Percentiles rank a stretch among this genome's conserved stretches.
Evolutionary conservation across 2,888 invertebrate species (phyloP).

Genomic region (Tanytarsus gracilentus): DNA sequence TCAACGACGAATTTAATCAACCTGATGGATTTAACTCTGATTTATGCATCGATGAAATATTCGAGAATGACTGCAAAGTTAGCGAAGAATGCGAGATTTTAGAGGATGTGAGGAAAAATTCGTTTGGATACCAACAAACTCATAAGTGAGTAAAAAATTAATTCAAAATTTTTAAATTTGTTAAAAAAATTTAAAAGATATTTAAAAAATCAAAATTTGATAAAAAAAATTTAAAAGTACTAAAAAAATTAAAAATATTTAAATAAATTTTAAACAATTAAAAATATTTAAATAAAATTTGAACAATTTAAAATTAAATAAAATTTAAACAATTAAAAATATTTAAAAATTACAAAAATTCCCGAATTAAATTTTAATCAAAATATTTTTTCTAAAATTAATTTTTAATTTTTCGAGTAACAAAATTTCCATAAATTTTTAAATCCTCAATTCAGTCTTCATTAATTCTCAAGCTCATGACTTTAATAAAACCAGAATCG

Average conservation of each 20-base stretch:
- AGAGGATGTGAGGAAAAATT: background rate
- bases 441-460: background rate
- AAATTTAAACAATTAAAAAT: too few relatives aligned
- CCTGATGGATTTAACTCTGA: background rate
- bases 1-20: background rate
- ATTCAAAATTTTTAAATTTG: background rate
- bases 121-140: background rate
- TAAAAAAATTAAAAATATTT: too few relatives aligned
- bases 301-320: too few relatives aligned
- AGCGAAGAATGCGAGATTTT: background rate
- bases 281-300: too few relatives aligned
- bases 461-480: constrained; percentile 12
- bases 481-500: background rate
- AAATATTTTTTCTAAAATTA: background rate
- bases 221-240: too few relatives aligned
- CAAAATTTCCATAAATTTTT: background rate
- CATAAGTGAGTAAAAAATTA: background rate
- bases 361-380: too few relatives aligned
- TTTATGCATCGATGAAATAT: background rate
- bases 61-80: background rate
- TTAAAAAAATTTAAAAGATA: background rate
- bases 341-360: too few relatives aligned
- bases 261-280: too few relatives aligned
- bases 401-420: background rate
- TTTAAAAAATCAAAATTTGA: background rate